Conservation (phyloP, 2,888 invertebrate species). For the Ommatoiulus sabulosus region DNA sequence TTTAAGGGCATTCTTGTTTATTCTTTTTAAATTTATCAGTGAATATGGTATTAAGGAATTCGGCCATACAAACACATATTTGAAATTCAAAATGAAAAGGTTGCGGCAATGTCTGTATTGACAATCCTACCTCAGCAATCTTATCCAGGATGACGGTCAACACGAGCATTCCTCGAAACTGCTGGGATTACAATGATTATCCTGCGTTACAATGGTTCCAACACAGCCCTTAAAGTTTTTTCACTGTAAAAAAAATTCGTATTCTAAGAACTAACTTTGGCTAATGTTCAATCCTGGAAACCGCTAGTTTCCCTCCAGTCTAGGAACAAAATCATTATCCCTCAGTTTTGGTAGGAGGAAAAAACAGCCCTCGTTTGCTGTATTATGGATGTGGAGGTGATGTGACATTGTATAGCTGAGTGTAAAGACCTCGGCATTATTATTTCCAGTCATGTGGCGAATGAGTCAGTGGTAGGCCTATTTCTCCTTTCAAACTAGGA, state of each 20-base stretch:
- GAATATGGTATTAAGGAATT: too few species aligned
- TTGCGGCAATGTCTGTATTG: too few species aligned
- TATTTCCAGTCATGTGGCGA: neutral
- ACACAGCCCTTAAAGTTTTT: neutral
- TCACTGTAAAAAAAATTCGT: neutral
- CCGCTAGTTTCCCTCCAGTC: neutral
- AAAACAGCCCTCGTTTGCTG: neutral
- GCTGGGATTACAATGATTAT: neutral
- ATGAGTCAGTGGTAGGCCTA: slow-evolving; percentile 10
- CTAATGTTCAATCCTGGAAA: neutral
- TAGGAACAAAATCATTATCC: neutral
- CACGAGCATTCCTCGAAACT: neutral
- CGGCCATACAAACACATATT: too few species aligned
- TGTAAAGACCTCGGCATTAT: neutral
- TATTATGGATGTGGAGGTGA: neutral
- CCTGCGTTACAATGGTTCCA: neutral
- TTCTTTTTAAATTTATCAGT: too few species aligned
- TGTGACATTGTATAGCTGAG: neutral
- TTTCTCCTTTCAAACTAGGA: neutral
- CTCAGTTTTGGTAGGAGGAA: neutral
- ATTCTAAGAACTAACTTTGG: slow-evolving; percentile 6
- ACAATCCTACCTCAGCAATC: neutral
- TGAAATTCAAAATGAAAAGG: too few species aligned
- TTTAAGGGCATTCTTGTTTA: too few species aligned
- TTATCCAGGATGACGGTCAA: neutral